Evolutionary conservation across 1,140 invertebrate species (phyloP).

Genomic region (Drosophila nebulosa): DNA sequence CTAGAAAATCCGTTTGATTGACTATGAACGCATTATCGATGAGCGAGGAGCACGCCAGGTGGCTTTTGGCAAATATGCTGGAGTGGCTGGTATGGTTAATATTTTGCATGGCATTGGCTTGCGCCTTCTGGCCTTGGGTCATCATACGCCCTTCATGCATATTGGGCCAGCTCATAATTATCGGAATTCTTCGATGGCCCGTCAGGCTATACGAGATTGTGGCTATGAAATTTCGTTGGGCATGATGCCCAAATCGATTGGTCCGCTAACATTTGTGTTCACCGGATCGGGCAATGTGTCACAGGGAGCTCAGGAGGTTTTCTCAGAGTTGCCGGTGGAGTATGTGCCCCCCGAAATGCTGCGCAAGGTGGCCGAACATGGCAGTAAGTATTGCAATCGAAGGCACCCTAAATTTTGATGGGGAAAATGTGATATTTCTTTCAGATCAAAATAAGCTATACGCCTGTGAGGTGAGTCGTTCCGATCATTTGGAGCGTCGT

Average conservation of each 20-base stretch:
- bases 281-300: slow-evolving; percentile 95
- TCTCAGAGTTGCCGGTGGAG: slow-evolving; percentile 98
- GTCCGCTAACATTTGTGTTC: slow-evolving; percentile 98
- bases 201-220: slow-evolving; percentile 97
- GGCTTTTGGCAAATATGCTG: slow-evolving; percentile 98
- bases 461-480: slow-evolving; percentile 94
- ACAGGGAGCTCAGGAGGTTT: slow-evolving; percentile 97
- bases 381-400: slow-evolving; percentile 86
- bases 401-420: background rate
- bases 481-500: slow-evolving; percentile 95
- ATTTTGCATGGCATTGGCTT: slow-evolving; percentile 98
- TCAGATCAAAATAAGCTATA: slow-evolving; percentile 95
- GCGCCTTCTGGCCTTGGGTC: slow-evolving; percentile 95
- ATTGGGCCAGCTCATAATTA: slow-evolving; percentile 99
- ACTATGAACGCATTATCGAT: slow-evolving; percentile 98
- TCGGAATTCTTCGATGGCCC: slow-evolving; percentile 97
- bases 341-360: slow-evolving; percentile 97
- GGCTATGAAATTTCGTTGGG: slow-evolving; percentile 99
- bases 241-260: slow-evolving; percentile 98
- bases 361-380: slow-evolving; percentile 97
- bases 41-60: slow-evolving; percentile 94
- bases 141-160: slow-evolving; percentile 99
- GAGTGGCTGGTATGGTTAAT: slow-evolving; percentile 99
- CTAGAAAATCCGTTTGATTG: slow-evolving; percentile 96
- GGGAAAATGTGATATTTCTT: background rate